Evolutionary conservation across 2,113 vertebrate species (phyloP).

Genomic region (Orientallactaga bullata): DNA sequence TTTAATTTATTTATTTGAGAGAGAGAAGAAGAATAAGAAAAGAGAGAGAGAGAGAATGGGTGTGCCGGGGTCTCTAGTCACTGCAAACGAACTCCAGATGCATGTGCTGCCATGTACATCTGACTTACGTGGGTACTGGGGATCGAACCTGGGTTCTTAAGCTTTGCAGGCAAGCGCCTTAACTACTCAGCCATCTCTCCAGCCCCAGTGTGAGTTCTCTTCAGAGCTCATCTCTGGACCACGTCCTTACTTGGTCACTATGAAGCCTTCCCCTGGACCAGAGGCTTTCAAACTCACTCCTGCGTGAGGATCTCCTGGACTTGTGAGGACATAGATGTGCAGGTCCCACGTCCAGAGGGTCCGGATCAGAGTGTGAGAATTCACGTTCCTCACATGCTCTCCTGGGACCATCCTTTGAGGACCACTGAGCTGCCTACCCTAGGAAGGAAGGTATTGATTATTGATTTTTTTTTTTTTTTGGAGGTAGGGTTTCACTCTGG

Average conservation of each 20-base stretch:
- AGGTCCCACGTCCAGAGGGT: neutral
- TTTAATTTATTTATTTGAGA: neutral
- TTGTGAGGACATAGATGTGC: too few relatives aligned
- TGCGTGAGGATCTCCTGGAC: neutral
- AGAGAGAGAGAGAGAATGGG: too few relatives aligned
- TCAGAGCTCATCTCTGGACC: neutral
- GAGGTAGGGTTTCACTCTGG: too few relatives aligned
- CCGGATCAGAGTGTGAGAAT: neutral
- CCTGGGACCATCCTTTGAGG: neutral
- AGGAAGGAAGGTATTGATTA: neutral
- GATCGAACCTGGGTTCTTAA: too few relatives aligned
- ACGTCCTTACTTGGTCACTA: fast-evolving
- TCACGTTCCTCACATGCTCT: neutral
- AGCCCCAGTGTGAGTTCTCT: neutral
- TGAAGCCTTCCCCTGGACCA: neutral
- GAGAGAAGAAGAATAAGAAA: too few relatives aligned
- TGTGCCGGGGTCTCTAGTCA: too few relatives aligned
- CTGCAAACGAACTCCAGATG: too few relatives aligned
- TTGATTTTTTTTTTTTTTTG: too few relatives aligned
- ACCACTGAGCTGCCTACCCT: neutral
- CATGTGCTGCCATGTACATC: too few relatives aligned
- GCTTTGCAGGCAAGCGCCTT: too few relatives aligned
- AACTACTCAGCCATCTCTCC: too few relatives aligned
- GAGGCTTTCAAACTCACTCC: neutral
- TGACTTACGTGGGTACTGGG: too few relatives aligned